Base-by-base conservation (phyloP, 2,888 invertebrate species). In the Ethmia dodecea region DNA sequence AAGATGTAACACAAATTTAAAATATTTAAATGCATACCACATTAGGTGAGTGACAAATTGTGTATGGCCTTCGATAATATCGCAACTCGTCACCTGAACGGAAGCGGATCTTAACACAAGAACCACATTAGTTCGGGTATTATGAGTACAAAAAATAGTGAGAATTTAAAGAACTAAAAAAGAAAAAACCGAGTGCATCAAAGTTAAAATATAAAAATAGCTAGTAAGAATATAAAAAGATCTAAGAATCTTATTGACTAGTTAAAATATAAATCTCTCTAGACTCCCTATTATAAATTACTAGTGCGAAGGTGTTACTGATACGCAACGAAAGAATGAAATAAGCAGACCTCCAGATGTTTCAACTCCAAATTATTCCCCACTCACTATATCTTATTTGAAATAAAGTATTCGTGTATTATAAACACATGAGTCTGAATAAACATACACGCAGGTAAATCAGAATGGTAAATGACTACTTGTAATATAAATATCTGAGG, bases 381-480 rank as follows among this genome's bases (percentile, higher is more conserved):
- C 60, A 55, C 66, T 52, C 65, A 55, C 68, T 80, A 74, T 77
- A 79, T 81, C 75, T 80, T 71, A 78, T 79, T 80, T 74, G 64
- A 74, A 75, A 77, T 73, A 74, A 77, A 74, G 72, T 74, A 77
- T 70, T 61, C 64, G 60, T 73, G 72, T 76, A 83, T 81, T 78
- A 79, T 74, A 84, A 84, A 83, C 81, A 81, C 54, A 51, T 60
- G 71, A 64, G 62, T 77, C 76, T 74, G 79, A 68, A 74, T 72
- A 77, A 81, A 83, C 77, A 80, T 62, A 75, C 75, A 70, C 53
- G 56, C 72, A 79, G 74, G 83, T 81, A 81, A 81, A 81, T 83
- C 80, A 78, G 81, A 83, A 83, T 77, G 79, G 66, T 80, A 75
- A 83, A 83, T 80, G 79, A 83, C 70, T 81, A 73, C 79, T 72